phyloP scores from a whole-genome alignment of 23 tunicate genomes.

The Phallusia fumigata region DNA sequence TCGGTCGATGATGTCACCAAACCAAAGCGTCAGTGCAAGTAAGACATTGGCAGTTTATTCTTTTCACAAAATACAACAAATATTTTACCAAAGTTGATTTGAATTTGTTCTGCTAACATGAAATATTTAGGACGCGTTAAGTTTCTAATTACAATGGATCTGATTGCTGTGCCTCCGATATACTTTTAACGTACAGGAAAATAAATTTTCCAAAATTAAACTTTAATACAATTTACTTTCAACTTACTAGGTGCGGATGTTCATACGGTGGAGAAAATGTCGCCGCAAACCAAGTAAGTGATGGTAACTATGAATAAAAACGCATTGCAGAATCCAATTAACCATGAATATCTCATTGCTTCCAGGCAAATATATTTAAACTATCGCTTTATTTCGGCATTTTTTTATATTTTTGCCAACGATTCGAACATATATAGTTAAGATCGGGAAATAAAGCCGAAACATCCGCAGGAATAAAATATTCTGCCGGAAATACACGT shows the following conservation, averaged over 20 bases:
- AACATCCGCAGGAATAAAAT: no score
- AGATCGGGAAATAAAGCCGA: no score
- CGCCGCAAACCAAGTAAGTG: background rate
- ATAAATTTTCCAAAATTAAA: background rate
- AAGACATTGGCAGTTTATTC: background rate
- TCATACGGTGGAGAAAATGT: background rate
- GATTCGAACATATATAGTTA: no score
- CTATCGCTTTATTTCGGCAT: background rate
- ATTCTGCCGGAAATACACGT: no score
- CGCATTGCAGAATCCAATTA: no score
- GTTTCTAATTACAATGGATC: no score
- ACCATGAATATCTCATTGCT: background rate
- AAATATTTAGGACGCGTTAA: no score
- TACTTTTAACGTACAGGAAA: background rate
- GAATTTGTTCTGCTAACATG: background rate
- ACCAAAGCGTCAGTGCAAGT: background rate
- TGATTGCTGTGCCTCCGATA: no score
- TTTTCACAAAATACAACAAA: background rate
- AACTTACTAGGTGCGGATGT: background rate
- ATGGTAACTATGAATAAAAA: background rate
- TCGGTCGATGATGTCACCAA: conserved; percentile 10
- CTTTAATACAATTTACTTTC: background rate
- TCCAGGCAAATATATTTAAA: background rate
- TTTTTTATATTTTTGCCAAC: no score
- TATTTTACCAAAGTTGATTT: background rate